Evolutionary conservation across 2,797 vertebrate genomes (phyloP).

Genomic region (Gambusia yucatana): DNA sequence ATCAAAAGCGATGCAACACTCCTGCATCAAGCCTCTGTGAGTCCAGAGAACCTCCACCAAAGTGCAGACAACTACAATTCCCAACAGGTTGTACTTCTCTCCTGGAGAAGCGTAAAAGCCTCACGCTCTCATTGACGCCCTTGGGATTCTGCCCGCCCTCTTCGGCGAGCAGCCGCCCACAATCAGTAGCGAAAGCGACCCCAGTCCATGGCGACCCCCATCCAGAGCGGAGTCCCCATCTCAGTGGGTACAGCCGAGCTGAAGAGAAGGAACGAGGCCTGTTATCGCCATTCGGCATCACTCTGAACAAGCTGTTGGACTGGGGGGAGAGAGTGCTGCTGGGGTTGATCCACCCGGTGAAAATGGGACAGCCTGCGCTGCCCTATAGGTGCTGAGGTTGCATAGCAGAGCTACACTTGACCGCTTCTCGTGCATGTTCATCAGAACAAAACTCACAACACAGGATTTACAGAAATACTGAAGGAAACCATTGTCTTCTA

Average conservation of each 20-base stretch:
- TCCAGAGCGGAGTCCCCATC: background rate
- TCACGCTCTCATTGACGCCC: conserved; percentile 75
- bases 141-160: conserved; percentile 33
- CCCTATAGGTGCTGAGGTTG: conserved; percentile 74
- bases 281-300: conserved; percentile 73
- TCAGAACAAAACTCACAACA: conserved; percentile 37
- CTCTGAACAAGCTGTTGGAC: conserved; percentile 78
- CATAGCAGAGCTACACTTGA: background rate
- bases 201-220: conserved; percentile 16
- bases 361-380: conserved; percentile 75
- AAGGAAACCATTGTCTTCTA: conserved; percentile 19
- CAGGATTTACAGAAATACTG: conserved; percentile 13
- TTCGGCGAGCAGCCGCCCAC: conserved; percentile 2
- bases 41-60: conserved; percentile 33
- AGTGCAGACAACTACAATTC: conserved; percentile 61
- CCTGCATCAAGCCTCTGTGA: conserved; percentile 9
- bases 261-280: conserved; percentile 47
- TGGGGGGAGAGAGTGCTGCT: conserved; percentile 82
- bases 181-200: conserved; percentile 9
- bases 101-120: conserved; percentile 77
- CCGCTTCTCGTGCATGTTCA: conserved; percentile 40
- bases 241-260: background rate
- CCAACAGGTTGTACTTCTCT: conserved; percentile 61
- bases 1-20: conserved; percentile 11
- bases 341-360: conserved; percentile 73